These are phyloP conservation scores for Chionodraco myersi DNA, from an alignment of 2,113 vertebrate species.

Conservation along the genomic window DNA sequence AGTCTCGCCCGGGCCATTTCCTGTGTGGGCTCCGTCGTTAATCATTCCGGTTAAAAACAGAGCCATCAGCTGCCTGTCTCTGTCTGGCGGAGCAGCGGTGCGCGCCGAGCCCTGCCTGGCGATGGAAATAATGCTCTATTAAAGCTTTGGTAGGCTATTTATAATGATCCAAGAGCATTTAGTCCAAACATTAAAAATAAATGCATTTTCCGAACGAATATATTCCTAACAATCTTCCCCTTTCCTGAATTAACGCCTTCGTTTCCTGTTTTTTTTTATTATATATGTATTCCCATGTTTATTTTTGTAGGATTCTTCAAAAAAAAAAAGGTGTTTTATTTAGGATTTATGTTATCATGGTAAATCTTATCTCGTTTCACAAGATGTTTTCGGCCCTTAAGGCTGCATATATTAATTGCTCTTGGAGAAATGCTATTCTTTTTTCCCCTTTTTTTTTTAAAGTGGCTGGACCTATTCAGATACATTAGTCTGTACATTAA, in stretches of 20 bases:
- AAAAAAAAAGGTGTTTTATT: background rate
- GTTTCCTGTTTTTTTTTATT: background rate
- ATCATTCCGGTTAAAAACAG: slow-evolving; percentile 82
- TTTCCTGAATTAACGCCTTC: background rate
- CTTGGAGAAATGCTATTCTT: slow-evolving; percentile 1
- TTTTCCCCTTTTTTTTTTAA: background rate
- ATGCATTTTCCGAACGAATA: background rate
- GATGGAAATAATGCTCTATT: slow-evolving; percentile 38
- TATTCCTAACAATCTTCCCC: background rate
- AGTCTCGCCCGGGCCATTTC: slow-evolving; percentile 75
- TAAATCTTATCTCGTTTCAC: background rate
- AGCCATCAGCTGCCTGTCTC: slow-evolving; percentile 79
- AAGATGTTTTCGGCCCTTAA: background rate
- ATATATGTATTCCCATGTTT: background rate
- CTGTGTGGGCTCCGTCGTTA: slow-evolving; percentile 76
- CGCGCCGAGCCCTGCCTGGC: slow-evolving; percentile 30
- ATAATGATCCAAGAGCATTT: background rate
- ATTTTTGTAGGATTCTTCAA: background rate
- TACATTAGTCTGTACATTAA: slow-evolving; percentile 22
- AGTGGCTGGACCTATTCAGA: slow-evolving; percentile 1
- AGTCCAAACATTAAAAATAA: background rate
- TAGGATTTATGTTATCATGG: slow-evolving; percentile 4
- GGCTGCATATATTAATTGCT: background rate
- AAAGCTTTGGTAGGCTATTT: slow-evolving; percentile 12
- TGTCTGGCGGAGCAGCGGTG: slow-evolving; percentile 68